Evolutionary conservation across 1,140 invertebrate species (phyloP).

Genomic region (Mactra quadrangularis): DNA sequence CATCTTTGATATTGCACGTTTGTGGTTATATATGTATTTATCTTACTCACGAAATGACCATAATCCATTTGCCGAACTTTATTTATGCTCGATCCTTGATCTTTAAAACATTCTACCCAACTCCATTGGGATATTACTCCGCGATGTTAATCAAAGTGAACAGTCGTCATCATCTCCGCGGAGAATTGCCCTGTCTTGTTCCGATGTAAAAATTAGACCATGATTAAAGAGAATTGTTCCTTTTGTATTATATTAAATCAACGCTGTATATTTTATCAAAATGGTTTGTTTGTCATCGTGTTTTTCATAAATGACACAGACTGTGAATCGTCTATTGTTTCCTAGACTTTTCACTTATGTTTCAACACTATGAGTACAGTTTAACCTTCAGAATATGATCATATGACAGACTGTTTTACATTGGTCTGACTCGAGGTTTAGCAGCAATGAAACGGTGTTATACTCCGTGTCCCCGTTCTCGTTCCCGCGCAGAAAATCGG

Average conservation of each 20-base stretch:
- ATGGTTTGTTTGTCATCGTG: neutral
- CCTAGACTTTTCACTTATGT: neutral
- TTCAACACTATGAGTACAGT: neutral
- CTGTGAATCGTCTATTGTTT: neutral
- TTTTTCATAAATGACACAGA: neutral
- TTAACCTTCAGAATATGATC: neutral
- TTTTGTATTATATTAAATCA: neutral
- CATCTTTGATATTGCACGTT: neutral
- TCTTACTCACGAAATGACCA: neutral
- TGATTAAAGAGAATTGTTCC: slow-evolving; percentile 15
- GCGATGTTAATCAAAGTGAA: slow-evolving; percentile 1
- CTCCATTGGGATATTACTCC: neutral
- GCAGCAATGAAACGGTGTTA: too few relatives aligned
- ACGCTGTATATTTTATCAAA: too few relatives aligned
- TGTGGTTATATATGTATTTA: neutral
- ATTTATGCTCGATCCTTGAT: slow-evolving; percentile 13
- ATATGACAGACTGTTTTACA: neutral
- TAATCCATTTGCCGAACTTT: slow-evolving; percentile 8
- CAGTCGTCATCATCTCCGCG: neutral
- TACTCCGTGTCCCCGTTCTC: too few relatives aligned
- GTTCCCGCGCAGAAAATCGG: too few relatives aligned
- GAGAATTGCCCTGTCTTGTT: neutral
- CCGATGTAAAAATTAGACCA: slow-evolving; percentile 15
- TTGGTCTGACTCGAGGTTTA: too few relatives aligned
- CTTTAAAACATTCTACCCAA: neutral